phyloP scores from a whole-genome alignment of 2,113 vertebrate genomes.

The Chloropsis cyanopogon region DNA sequence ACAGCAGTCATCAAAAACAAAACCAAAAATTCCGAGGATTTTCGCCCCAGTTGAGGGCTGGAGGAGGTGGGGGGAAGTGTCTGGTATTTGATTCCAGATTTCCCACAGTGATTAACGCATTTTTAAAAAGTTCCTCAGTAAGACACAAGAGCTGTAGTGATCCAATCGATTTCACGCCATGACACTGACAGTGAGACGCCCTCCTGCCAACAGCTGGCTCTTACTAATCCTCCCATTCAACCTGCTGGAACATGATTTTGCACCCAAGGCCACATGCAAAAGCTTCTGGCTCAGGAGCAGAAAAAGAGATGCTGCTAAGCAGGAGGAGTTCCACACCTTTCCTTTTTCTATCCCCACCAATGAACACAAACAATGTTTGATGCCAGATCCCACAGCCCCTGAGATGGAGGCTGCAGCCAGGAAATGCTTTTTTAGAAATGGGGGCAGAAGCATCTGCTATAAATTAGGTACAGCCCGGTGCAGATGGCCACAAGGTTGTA shows the following conservation, averaged over 20 bases:
- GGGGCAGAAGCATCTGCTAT: neutral
- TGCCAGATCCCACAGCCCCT: neutral
- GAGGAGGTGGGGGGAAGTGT: neutral
- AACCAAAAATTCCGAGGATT: neutral
- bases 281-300: neutral
- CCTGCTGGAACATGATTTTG: conserved; percentile 9
- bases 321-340: conserved; percentile 4
- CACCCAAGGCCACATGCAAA: conserved; percentile 44
- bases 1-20: neutral
- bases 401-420: neutral
- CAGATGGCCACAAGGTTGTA: neutral
- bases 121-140: neutral
- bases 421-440: neutral
- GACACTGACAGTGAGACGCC: neutral
- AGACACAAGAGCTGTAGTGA: neutral
- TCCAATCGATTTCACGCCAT: neutral
- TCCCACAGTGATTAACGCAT: neutral
- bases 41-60: neutral
- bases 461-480: neutral
- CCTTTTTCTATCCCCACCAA: neutral
- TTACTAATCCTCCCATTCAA: conserved; percentile 45
- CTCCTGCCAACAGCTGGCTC: conserved; percentile 39
- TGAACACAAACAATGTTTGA: neutral
- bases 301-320: neutral
- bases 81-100: conserved; percentile 24